phyloP scores from a whole-genome alignment of 2,113 vertebrate species.

The Gopherus evgoodei region DNA sequence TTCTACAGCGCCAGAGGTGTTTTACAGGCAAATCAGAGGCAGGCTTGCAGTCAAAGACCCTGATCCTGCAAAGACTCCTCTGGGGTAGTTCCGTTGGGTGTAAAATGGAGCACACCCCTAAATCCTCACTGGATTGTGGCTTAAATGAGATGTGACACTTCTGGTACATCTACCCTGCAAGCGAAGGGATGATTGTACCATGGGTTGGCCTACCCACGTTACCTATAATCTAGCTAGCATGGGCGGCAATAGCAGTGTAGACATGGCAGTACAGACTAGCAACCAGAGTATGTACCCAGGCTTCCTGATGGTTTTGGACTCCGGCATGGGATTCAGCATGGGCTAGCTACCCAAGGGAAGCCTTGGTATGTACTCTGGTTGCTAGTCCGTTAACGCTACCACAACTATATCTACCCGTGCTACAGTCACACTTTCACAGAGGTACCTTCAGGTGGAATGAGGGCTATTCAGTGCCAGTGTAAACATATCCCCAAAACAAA shows the following conservation, averaged over 20 bases:
- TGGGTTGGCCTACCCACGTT: neutral
- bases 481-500: neutral
- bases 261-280: neutral
- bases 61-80: neutral
- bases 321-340: neutral
- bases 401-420: neutral
- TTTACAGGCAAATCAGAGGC: neutral
- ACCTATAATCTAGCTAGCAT: no score
- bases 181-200: neutral
- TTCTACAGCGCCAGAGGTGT: conserved; percentile 3
- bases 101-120: neutral
- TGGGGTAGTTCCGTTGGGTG: neutral
- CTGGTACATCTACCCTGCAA: neutral
- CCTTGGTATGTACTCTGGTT: neutral
- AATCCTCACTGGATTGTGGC: neutral
- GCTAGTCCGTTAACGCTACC: neutral
- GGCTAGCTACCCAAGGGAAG: neutral
- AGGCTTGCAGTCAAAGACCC: neutral
- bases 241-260: neutral
- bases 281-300: neutral
- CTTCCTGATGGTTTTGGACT: neutral
- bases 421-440: neutral
- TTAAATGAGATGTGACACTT: neutral
- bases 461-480: neutral
- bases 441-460: neutral